Evolutionary conservation across 2,888 invertebrate species (phyloP), one percentile per base, ranked within the genome.

Genomic region (Caenorhabditis japonica): DNA sequence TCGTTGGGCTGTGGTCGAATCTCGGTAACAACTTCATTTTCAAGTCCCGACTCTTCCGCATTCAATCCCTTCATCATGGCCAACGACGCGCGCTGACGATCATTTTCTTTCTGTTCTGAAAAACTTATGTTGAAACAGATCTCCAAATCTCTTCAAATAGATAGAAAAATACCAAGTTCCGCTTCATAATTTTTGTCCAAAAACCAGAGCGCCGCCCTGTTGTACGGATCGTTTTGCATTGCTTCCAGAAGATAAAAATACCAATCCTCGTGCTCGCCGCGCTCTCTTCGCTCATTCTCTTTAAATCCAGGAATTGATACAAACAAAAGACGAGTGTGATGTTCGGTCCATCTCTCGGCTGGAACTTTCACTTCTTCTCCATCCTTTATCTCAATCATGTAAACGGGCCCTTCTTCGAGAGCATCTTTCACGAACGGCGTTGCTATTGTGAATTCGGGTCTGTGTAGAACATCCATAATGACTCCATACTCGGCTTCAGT

Each of bases 161-260:
- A 17, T 39, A 43, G 19, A 10, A 43, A 43, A 17, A n/a, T 5
- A 70, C 61, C 38, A 7, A 75, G 39, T 23, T 55, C 59, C 13
- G 47, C 61, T 8, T 49, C 41, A 8, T 58, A 75, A 25, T 70
- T 64, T 8, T 25, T 49, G 12, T 75, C 44, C 27, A 75, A 38
- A 15, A 62, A 62, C 34, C 25, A 36, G 3, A 75, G 41, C 2
- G 59, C 69, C 4, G 69, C 58, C 13, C 75, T 19, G 21, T 70
- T 70, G n/a, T 58, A 21, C 13, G 75, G 51, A 60, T 75, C 75
- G 3, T 36, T 10, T 15, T 17, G 59, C 75, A 75, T 70, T n/a
- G 64, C 69, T 1, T 64, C 49, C 5, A 75, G 4, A 4, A 75
- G 25, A 7, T 38, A 36, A 21, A 53, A 75, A 38, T 55, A 75